These are phyloP conservation scores for Basileuterus tristriatus DNA, from an alignment of 2,797 vertebrate genomes.

Conservation along the genomic window DNA sequence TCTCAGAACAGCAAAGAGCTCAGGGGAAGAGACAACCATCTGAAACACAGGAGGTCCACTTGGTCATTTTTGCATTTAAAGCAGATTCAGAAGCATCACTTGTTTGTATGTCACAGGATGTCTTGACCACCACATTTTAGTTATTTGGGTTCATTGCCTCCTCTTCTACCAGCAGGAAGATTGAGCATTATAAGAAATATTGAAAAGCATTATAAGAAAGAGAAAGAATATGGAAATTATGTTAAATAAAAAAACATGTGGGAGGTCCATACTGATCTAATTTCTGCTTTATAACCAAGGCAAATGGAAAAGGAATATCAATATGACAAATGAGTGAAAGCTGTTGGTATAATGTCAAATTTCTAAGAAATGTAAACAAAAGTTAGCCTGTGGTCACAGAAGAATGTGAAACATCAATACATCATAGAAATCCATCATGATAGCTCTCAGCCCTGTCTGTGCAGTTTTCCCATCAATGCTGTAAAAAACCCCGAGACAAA, in stretches of 20 bases:
- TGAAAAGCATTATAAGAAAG: background rate
- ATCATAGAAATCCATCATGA: background rate
- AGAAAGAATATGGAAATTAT: background rate
- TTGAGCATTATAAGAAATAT: background rate
- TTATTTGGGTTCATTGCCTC: background rate
- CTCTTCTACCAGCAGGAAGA: background rate
- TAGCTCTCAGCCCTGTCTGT: background rate
- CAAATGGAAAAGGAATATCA: background rate
- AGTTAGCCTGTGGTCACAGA: background rate
- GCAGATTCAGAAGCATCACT: background rate
- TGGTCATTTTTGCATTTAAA: background rate
- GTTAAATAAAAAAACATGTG: background rate
- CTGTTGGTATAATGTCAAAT: background rate
- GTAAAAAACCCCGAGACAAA: background rate
- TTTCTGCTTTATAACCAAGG: conserved; percentile 26
- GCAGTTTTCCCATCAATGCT: background rate
- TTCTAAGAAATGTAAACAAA: conserved; percentile 25
- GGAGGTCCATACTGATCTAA: background rate
- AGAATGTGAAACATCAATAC: background rate
- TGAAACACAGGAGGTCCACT: background rate
- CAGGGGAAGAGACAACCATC: background rate
- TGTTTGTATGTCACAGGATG: background rate
- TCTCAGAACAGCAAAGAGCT: background rate
- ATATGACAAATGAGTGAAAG: conserved; percentile 21
- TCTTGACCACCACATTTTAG: background rate